These are phyloP conservation scores for Alosa alosa DNA, from an alignment of 2,113 vertebrate genomes.

Conservation along the genomic window DNA sequence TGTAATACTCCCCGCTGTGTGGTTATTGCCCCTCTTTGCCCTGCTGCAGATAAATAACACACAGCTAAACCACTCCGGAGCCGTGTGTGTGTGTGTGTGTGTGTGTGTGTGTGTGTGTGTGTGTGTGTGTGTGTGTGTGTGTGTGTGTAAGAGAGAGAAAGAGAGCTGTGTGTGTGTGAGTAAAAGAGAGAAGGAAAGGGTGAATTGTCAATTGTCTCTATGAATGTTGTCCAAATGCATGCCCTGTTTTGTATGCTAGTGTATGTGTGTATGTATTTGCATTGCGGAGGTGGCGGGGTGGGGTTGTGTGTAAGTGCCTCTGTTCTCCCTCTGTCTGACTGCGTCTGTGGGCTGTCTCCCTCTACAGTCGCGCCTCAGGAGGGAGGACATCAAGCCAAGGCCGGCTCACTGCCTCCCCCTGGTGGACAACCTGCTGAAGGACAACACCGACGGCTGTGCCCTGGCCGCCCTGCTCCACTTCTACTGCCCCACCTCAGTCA, in stretches of 20 bases:
- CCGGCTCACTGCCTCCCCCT: slow-evolving; percentile 83
- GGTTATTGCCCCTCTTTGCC: background rate
- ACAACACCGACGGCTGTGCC: slow-evolving; percentile 90
- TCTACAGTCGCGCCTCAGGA: slow-evolving; percentile 84
- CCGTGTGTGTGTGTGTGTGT: slow-evolving; percentile 2
- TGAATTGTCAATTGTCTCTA: background rate
- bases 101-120: slow-evolving; percentile 12
- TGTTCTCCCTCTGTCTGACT: background rate
- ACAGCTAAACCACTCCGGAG: background rate
- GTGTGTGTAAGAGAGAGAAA: background rate
- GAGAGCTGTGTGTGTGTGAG: background rate
- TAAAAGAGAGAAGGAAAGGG: background rate
- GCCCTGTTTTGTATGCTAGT: background rate
- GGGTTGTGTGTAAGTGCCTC: slow-evolving; percentile 12
- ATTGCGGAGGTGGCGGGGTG: slow-evolving; percentile 17
- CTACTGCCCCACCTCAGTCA: slow-evolving; percentile 87
- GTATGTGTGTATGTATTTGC: background rate
- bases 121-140: slow-evolving; percentile 1
- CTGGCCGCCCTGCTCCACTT: slow-evolving; percentile 90
- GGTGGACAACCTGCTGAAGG: slow-evolving; percentile 93
- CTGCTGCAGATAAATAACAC: slow-evolving; percentile 1
- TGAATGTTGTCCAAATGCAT: background rate
- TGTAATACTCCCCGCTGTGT: background rate
- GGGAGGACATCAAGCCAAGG: slow-evolving; percentile 79
- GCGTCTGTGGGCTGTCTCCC: slow-evolving; percentile 19